phyloP scores from a whole-genome alignment of 2,113 vertebrate species.

The Actenoides lindsayi region DNA sequence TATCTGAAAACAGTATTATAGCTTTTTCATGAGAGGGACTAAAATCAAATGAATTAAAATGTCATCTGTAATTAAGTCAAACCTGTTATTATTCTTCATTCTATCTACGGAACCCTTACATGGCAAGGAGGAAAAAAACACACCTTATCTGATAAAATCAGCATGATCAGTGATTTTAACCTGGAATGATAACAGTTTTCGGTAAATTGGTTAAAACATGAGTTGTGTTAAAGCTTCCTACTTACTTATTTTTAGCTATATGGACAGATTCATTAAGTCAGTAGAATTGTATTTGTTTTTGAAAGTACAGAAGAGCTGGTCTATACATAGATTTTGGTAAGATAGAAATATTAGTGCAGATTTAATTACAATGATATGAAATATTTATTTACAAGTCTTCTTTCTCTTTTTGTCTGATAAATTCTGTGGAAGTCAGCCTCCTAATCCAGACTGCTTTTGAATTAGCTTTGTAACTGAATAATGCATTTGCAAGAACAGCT shows the following conservation, averaged over 20 bases:
- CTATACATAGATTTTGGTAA: not conserved
- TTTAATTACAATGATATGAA: not conserved
- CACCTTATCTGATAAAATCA: constrained; percentile 56
- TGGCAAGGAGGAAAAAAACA: not conserved
- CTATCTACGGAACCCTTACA: constrained; percentile 46
- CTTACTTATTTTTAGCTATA: not conserved
- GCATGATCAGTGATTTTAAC: constrained; percentile 34
- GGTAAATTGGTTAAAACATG: not conserved
- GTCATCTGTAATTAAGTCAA: constrained; percentile 56
- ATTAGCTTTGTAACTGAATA: not conserved
- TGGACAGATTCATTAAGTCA: not conserved
- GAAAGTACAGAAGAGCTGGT: not conserved
- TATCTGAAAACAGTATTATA: constrained; percentile 26
- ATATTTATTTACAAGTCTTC: not conserved
- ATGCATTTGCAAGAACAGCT: not conserved
- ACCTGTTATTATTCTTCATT: constrained; percentile 54
- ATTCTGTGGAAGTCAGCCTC: not conserved
- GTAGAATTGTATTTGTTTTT: not conserved
- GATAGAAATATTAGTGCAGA: not conserved
- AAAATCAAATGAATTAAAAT: constrained; percentile 59
- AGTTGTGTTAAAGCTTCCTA: not conserved
- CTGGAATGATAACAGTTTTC: constrained; percentile 41
- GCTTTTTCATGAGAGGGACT: constrained; percentile 52
- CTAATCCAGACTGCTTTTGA: not conserved
- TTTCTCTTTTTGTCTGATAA: not conserved